A percentile compares a stretch with the other conserved stretches of the same genome.
phyloP scores from a whole-genome alignment of 2,888 invertebrate genomes.

The Chymomyza amoena region DNA sequence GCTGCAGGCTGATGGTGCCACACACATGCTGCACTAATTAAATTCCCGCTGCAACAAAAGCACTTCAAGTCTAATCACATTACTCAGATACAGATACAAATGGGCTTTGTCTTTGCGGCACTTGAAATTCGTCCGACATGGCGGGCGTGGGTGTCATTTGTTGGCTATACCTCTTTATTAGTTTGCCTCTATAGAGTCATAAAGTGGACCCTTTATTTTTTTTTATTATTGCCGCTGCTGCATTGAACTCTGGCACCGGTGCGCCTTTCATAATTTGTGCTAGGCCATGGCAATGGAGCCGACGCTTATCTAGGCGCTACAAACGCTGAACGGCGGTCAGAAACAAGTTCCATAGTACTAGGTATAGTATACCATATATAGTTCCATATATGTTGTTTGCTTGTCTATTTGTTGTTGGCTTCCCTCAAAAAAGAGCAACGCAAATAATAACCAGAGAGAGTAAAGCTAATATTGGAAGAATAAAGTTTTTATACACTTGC shows the following conservation, averaged over 20 bases:
- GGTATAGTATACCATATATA: no score
- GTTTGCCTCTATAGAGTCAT: background rate
- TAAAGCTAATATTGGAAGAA: background rate
- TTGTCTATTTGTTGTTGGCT: background rate
- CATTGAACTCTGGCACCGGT: slow-evolving; percentile 33
- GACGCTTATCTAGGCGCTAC: background rate
- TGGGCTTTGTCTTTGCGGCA: slow-evolving; percentile 49
- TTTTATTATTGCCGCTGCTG: slow-evolving; percentile 20
- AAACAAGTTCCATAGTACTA: slow-evolving; percentile 8
- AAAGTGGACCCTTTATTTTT: background rate
- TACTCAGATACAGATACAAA: slow-evolving; percentile 40
- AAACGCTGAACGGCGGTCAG: background rate
- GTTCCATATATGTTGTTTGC: background rate
- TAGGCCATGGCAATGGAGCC: background rate
- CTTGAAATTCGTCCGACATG: slow-evolving; percentile 44
- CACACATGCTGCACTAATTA: slow-evolving; percentile 24
- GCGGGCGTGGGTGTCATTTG: slow-evolving; percentile 46
- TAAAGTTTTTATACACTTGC: background rate
- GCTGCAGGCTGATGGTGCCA: background rate
- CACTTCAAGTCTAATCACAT: slow-evolving; percentile 49
- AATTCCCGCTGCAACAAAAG: slow-evolving; percentile 20
- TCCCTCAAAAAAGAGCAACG: background rate
- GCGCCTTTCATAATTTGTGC: background rate
- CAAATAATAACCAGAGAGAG: background rate
- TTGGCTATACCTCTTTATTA: background rate